A percentile compares a stretch with the other conserved stretches of the same genome.
These are phyloP conservation scores for Isoperla grammatica DNA, from an alignment of 2,888 invertebrate species.

Conservation along the genomic window DNA sequence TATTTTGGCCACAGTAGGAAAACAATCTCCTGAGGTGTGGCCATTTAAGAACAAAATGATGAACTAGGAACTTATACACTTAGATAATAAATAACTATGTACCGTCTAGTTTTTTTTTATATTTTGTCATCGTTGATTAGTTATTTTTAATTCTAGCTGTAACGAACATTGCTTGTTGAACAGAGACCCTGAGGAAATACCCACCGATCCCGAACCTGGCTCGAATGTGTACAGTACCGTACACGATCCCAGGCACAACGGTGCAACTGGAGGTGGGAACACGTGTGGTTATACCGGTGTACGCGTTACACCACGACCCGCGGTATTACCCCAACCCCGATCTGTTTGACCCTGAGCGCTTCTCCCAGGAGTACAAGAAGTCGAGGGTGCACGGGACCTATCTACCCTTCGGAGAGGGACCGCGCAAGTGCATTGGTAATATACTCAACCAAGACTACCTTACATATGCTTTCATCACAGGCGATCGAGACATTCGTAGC, in stretches of 20 bases:
- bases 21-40: too few relatives aligned
- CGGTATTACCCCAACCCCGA: slow-evolving; percentile 47
- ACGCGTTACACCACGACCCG: slow-evolving; percentile 46
- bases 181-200: slow-evolving; percentile 48
- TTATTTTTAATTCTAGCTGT: too few relatives aligned
- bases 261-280: slow-evolving; percentile 33
- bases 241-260: slow-evolving; percentile 38
- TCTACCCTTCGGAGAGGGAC: slow-evolving; percentile 44
- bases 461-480: too few relatives aligned
- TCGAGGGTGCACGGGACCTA: slow-evolving; percentile 34
- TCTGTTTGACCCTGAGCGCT: slow-evolving; percentile 50
- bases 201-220: slow-evolving; percentile 50
- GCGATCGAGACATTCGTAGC: too few relatives aligned
- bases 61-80: too few relatives aligned
- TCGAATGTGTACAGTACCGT: slow-evolving; percentile 49
- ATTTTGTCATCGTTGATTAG: too few relatives aligned
- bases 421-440: slow-evolving; percentile 43
- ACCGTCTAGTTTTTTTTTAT: too few relatives aligned
- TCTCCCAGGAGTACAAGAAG: slow-evolving; percentile 40
- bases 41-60: too few relatives aligned
- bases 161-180: too few relatives aligned
- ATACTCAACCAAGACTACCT: too few relatives aligned
- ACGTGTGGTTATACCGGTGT: slow-evolving; percentile 40
- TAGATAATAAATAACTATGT: too few relatives aligned
- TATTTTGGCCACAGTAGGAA: too few relatives aligned